Evolutionary conservation across 2,113 vertebrate genomes (phyloP), one percentile per base, ranked within the genome.

Genomic region (Murina feae): DNA sequence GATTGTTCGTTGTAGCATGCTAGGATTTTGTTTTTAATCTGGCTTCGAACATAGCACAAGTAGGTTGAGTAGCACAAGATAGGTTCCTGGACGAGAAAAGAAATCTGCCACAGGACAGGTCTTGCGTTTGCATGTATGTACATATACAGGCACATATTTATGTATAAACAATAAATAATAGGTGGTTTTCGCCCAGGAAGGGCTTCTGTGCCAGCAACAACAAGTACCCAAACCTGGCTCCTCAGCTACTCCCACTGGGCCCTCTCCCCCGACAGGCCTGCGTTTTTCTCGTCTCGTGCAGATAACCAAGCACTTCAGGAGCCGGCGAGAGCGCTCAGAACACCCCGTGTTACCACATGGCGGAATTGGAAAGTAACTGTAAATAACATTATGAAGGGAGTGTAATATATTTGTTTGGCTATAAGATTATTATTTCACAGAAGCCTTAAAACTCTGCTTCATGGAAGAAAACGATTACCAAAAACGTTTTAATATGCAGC

Each of bases 321-420:
- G 93, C 96, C 89, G 82, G 95, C n/a, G 93, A 96, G 97, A 94
- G 85, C 91, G 91, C 96, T 94, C 95, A 39, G 58, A 80, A 92
- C 69, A 92, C 96, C 75, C 47, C 86, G 74, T 89, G 93, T 95
- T 83, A 96, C 97, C 98, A 97, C 94, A 91, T 69, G 88, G 95
- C 95, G 90, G 65, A 93, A 86, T 89, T 94, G 63, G 92, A 95
- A 83, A 96, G 93, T 81, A 32, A 95, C 79, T 98, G 98, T 98
- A 98, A 97, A 98, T 98, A 98, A n/a, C 93, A 58, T 89, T 94
- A 72, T 32, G 75, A 65, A 92, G 79, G 97, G 98, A 98, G 92
- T 98, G 98, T 98, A 97, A 98, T 97, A 97, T 98, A 98, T 98
- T 98, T 98, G 97, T 98, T 98, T 96, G 91, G 71, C 98, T 97